Conservation (phyloP, 1,140 invertebrate genomes). For the Scaptomyza pallida region DNA sequence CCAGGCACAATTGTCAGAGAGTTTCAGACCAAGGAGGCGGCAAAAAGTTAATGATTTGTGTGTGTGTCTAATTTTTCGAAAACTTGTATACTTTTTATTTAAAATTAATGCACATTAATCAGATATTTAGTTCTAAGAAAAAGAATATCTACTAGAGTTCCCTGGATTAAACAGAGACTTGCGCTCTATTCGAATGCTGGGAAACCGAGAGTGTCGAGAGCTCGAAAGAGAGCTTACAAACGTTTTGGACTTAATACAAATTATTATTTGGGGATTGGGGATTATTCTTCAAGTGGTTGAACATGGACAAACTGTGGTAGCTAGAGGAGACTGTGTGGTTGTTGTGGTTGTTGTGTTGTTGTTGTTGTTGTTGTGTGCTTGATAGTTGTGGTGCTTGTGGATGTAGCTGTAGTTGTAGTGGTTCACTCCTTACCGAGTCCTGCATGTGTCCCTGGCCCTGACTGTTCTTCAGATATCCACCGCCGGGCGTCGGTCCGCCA, state of each 20-base stretch:
- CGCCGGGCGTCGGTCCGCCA: constrained; percentile 84
- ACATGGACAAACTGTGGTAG: constrained; percentile 41
- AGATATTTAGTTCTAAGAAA: constrained; percentile 33
- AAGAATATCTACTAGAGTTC: constrained; percentile 32
- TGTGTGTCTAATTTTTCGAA: constrained; percentile 8
- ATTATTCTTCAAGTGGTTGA: constrained; percentile 12
- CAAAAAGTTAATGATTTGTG: constrained; percentile 37
- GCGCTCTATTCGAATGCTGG: not conserved
- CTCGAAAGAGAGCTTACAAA: constrained; percentile 2
- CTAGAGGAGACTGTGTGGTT: constrained; percentile 27
- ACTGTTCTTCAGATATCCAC: constrained; percentile 85
- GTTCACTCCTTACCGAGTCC: constrained; percentile 82
- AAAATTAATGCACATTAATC: constrained; percentile 40
- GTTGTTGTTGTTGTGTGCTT: constrained; percentile 22
- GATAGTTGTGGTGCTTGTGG: constrained; percentile 14
- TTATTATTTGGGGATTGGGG: constrained; percentile 24
- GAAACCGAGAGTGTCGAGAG: not conserved
- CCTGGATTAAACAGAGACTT: not conserved
- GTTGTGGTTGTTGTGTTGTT: not conserved
- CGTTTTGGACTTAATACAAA: constrained; percentile 26
- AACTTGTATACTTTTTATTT: constrained; percentile 35
- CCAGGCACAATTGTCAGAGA: too few relatives aligned
- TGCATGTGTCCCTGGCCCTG: constrained; percentile 85
- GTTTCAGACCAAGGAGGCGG: not conserved
- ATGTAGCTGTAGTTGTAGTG: constrained; percentile 10